Evolutionary conservation across 1,140 invertebrate genomes (phyloP), one percentile per base, ranked within the genome.

Genomic region (Mycetomoellerius zeteki): DNA sequence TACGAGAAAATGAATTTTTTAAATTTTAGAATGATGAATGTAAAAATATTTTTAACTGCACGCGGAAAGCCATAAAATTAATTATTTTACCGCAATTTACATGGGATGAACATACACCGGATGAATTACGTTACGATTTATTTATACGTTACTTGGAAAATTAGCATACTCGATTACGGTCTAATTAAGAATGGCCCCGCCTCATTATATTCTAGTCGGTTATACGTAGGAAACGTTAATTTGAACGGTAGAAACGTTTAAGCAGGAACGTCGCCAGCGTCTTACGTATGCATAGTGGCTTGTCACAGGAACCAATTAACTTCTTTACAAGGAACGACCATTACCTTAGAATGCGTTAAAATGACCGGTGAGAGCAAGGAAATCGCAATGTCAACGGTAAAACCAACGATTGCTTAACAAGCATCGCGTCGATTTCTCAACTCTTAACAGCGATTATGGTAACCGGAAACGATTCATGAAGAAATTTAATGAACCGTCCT

Each of bases 261-360:
- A 69, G 65, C 54, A 47, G 78, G 60, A 85, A 84, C 82, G 54
- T 52, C 69, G 24, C 56, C 71, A 82, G 37, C 67, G 54, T 85
- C 85, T 69, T 72, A 73, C 30, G 77, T 86, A 81, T 75, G 80
- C 85, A 82, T 50, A 84, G 80, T 81, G 85, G 19, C 86, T 76
- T 73, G 77, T 87, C 88, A 24, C 85, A 91, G 92, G 90, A 92
- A 93, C 90, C 90, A 92, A 92, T 93, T 93, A 93, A 91, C 90
- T 92, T 92, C 86, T 91, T 89, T 92, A 93, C 92, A 93, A 92
- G 92, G 67, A 91, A 93, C 89, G 82, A 89, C 91, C 91, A 93
- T 93, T 93, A 92, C 88, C 50, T 85, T 60, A 52, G 60, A 85
- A 86, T 69, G 88, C 82, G 85, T 88, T 88, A 88, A 88, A 91